phyloP scores from a whole-genome alignment of 1,140 invertebrate genomes.

The Portunus trituberculatus region DNA sequence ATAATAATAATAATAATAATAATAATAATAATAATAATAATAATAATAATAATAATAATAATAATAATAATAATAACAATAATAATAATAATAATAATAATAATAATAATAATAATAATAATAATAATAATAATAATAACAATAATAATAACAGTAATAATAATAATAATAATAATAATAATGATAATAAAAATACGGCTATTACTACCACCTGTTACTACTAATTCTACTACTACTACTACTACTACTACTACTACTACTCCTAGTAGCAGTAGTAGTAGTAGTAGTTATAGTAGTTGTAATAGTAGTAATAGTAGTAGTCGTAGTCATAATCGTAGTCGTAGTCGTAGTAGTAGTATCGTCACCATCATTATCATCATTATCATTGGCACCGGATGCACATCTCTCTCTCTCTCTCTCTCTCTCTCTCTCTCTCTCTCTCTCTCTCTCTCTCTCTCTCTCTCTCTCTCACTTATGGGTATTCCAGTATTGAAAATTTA shows the following conservation, averaged over 20 bases:
- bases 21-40: not conserved
- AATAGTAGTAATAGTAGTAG: slow-evolving; percentile 1
- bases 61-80: not conserved
- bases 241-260: too few relatives aligned
- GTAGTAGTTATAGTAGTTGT: too few relatives aligned
- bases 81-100: not conserved
- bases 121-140: not conserved
- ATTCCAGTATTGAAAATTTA: not conserved
- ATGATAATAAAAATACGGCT: too few relatives aligned
- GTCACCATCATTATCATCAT: too few relatives aligned
- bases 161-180: not conserved
- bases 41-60: not conserved
- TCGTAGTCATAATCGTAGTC: not conserved
- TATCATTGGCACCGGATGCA: not conserved
- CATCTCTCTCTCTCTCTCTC: slow-evolving; percentile 26
- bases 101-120: not conserved
- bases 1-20: not conserved
- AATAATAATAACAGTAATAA: not conserved
- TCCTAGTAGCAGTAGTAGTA: too few relatives aligned
- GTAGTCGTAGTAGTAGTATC: not conserved
- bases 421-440: slow-evolving; percentile 36
- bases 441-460: slow-evolving; percentile 42
- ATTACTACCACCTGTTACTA: too few relatives aligned
- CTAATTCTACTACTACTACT: too few relatives aligned
- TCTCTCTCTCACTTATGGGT: not conserved